Evolutionary conservation across 2,888 invertebrate species (phyloP), one percentile per base, ranked within the genome.

Genomic region (Terebella lapidaria): DNA sequence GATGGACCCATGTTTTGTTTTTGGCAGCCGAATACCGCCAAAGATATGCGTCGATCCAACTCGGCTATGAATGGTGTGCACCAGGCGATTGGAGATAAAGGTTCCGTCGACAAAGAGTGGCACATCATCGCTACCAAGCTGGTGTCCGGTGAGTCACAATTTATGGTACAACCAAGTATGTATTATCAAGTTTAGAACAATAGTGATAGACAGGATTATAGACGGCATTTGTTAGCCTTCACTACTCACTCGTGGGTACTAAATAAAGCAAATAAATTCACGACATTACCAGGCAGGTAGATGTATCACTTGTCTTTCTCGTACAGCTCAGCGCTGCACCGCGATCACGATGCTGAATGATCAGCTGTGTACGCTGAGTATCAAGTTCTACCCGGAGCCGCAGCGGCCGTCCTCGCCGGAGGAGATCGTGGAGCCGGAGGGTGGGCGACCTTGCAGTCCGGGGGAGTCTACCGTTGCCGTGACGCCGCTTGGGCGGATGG

Each of bases 331-430:
- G 35, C 70, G 72, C 18, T 77, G 70, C 61, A 63, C 88, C 67
- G 87, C 87, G 4, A 79, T 89, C 60, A 86, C 86, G 1, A 85
- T 87, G 22, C 76, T 89, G 61, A 84, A 84, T 63, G 86, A 87
- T 20, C 83, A 83, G 57, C 76, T 89, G 64, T 84, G 85, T 15
- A 85, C 86, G 2, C 79, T 89, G 56, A 87, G 87, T 1, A 64
- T 77, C 22, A 59, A 81, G 81, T 72, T 35, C 70, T 72, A 15
- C 51, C 64, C 54, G 45, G 56, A 62, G 26, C 65, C 67, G 28
- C 57, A 18, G 53, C 53, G 62, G 62, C n/a, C 70, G 62, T 56
- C 67, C 28, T 56, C 42, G 29, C 27, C 20, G 26, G 35, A 45
- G 30, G 28, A 5, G 10, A 10, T 15, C 42, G n/a, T 10, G 42